A percentile compares a stretch with the other conserved stretches of the same genome.
These are phyloP conservation scores for Cryptosula pallasiana DNA, from an alignment of 2,888 invertebrate species.

Conservation along the genomic window DNA sequence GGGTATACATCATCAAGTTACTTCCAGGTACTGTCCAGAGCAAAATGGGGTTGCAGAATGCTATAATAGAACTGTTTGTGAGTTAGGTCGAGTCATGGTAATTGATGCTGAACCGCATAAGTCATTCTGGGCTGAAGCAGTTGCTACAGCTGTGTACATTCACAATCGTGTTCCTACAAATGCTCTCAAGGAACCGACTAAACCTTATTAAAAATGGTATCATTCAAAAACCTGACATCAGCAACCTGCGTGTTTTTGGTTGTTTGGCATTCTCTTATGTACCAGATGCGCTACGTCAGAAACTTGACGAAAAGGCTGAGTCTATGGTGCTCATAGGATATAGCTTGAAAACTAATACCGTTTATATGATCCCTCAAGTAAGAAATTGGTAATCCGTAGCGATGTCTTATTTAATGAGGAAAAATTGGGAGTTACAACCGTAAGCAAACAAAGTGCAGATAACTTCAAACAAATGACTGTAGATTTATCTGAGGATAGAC, in stretches of 20 bases:
- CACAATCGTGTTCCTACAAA: conserved; percentile 10
- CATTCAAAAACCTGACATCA: conserved; percentile 26
- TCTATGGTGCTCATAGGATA: conserved; percentile 11
- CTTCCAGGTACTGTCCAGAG: conserved; percentile 40
- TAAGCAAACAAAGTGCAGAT: not conserved
- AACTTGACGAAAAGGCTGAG: conserved; percentile 26
- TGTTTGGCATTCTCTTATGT: conserved; percentile 27
- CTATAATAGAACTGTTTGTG: conserved; percentile 34
- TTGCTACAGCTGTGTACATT: conserved; percentile 28
- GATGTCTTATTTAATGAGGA: conserved; percentile 23
- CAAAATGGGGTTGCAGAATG: conserved; percentile 45
- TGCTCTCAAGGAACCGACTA: conserved; percentile 4
- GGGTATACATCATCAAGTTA: conserved; percentile 40
- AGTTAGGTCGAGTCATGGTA: conserved; percentile 27
- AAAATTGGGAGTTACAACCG: conserved; percentile 15
- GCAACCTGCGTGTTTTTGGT: conserved; percentile 30
- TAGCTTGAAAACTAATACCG: conserved; percentile 26
- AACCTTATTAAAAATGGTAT: conserved; percentile 23
- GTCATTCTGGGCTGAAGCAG: conserved; percentile 28
- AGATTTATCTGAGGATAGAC: not conserved
- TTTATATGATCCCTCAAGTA: conserved; percentile 26
- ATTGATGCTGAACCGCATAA: conserved; percentile 25
- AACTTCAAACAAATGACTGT: conserved; percentile 11
- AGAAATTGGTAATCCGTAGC: not conserved
- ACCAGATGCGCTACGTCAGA: conserved; percentile 26